Evolutionary conservation across 2,888 invertebrate species (phyloP), one percentile per base, ranked within the genome.

Genomic region (Diploptera punctata): DNA sequence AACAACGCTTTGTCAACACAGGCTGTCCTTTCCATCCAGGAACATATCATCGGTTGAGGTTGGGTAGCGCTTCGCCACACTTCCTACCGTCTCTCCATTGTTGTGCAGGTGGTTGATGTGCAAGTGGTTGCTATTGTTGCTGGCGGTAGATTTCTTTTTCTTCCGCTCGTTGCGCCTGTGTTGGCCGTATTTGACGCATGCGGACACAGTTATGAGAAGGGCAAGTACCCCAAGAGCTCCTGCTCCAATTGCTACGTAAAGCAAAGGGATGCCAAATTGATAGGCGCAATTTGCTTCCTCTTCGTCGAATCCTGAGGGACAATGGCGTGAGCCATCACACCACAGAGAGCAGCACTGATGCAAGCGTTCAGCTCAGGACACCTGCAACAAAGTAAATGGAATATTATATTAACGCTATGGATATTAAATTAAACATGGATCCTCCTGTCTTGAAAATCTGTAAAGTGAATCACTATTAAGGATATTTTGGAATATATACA

Each of bases 281-380:
- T 90, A 89, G 26, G 91, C 89, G 81, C 93, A 93, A 79, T 92
- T 92, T 1, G 88, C 86, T 78, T 92, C 92, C 76, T 91, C 91
- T 83, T 93, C 93, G 80, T 93, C 94, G 81, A 89, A 92, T 1
- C 93, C 93, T 3, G 93, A 92, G 16, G 93, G 93, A 80, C 94
- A 94, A 79, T 94, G 93, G 1, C 88, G 84, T 52, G 90, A 87
- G 0, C 93, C 93, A 80, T 94, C 93, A 81, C 93, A 94, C 93
- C 93, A 93, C 3, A 94, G 81, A n/a, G n/a, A 1, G 90, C 88
- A 1, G 91, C 87, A 75, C 90, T 91, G 78, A 93, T 93, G 81
- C 93, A 94, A 0, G 93, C 93, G 75, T 93, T 91, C 68, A 93
- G 83, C 80, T 93, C 93, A 0, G 93, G 93, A 79, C 93, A 93